A percentile compares a stretch with the other conserved stretches of the same genome.
Conservation (phyloP, 2,113 vertebrate genomes). For the Sterna hirundo region DNA sequence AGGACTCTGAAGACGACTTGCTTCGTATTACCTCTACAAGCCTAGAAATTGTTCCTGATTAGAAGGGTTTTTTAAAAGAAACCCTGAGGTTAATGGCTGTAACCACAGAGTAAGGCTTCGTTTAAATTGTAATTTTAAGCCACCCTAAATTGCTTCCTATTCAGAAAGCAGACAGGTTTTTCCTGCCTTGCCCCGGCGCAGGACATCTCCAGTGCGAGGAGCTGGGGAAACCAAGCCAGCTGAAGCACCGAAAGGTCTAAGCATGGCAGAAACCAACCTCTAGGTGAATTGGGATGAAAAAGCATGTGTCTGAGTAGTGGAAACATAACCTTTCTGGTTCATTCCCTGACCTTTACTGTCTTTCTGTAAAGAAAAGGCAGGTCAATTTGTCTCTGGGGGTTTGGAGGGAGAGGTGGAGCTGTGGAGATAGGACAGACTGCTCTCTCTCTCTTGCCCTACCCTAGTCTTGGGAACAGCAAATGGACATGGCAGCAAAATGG, state of each 20-base stretch:
- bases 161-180: not conserved
- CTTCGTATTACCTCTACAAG: not conserved
- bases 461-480: not conserved
- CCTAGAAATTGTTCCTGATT: not conserved
- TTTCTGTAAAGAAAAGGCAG: not conserved
- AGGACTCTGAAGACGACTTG: not conserved
- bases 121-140: not conserved
- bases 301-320: not conserved
- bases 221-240: not conserved
- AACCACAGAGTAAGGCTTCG: not conserved
- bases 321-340: not conserved
- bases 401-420: not conserved
- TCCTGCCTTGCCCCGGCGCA: not conserved
- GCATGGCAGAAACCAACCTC: accelerated
- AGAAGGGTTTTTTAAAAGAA: not conserved
- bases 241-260: not conserved
- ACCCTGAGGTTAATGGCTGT: not conserved
- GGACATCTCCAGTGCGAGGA: not conserved
- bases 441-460: not conserved
- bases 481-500: not conserved
- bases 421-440: not conserved
- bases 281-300: not conserved
- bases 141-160: not conserved
- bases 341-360: not conserved
- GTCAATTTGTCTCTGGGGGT: not conserved